Evolutionary conservation across 1,140 invertebrate species (phyloP).

Genomic region (Drosophila sucinea): DNA sequence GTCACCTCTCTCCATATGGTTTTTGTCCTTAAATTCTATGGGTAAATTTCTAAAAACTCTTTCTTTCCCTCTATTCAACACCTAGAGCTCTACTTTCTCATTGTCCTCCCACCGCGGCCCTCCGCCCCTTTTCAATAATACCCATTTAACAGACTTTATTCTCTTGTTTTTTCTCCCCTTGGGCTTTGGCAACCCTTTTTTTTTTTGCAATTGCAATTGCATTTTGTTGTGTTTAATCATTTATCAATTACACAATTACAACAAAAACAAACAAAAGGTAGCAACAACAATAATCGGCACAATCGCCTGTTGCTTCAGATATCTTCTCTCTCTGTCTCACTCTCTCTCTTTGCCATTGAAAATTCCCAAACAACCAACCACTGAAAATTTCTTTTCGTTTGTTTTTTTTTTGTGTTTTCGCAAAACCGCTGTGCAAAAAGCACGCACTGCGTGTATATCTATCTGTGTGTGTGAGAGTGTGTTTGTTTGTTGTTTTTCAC

Average conservation of each 20-base stretch:
- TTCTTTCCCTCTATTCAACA: no score
- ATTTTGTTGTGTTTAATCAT: conserved; percentile 64
- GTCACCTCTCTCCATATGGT: no score
- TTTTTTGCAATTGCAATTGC: conserved; percentile 27
- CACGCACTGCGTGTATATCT: conserved; percentile 9
- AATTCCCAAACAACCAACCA: conserved; percentile 17
- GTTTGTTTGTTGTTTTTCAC: not conserved
- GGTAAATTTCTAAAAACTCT: no score
- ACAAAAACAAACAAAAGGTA: conserved; percentile 37
- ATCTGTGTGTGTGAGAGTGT: conserved; percentile 4
- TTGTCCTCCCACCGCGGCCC: no score
- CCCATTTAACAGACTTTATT: not conserved
- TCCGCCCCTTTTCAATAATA: no score
- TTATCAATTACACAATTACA: conserved; percentile 80
- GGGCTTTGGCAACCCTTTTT: not conserved
- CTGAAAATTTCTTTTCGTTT: conserved; percentile 14
- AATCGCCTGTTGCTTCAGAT: conserved; percentile 59
- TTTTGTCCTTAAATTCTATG: no score
- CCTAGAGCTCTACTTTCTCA: no score
- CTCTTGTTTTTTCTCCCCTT: not conserved
- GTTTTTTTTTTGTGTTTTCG: conserved; percentile 5
- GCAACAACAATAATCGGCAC: conserved; percentile 45
- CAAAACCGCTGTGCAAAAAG: conserved; percentile 8
- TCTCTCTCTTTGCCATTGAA: not conserved
- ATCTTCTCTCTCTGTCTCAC: conserved; percentile 7